phyloP scores from a whole-genome alignment of 2,888 invertebrate genomes.

The Heliconius erato region DNA sequence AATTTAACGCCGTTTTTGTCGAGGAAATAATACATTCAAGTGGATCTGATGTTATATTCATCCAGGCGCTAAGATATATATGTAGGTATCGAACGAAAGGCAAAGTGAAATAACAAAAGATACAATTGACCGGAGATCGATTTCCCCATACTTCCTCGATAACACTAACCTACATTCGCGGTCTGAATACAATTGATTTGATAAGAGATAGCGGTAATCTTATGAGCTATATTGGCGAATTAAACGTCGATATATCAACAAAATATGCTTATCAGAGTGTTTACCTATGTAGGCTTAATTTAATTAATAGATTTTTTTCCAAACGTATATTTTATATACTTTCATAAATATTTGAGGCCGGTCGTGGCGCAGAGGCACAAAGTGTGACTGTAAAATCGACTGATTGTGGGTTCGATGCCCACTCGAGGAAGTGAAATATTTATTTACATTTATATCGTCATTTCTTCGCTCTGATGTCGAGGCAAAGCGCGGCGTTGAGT shows the following conservation, averaged over 20 bases:
- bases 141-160: conserved; percentile 19
- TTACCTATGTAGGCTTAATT: background rate
- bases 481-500: background rate
- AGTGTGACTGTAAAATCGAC: background rate
- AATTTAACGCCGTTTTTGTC: too few species aligned
- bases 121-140: background rate
- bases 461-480: background rate
- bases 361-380: background rate
- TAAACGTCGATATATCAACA: background rate
- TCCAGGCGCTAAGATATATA: background rate
- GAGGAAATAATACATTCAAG: too few species aligned
- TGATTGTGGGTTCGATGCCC: background rate
- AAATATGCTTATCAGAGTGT: background rate
- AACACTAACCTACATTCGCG: conserved; percentile 29
- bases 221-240: background rate
- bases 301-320: background rate
- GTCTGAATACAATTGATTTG: conserved; percentile 23
- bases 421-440: background rate
- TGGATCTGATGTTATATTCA: background rate
- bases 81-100: background rate
- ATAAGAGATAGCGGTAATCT: conserved; percentile 24
- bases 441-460: background rate
- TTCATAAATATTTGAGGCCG: background rate
- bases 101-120: conserved; percentile 6
- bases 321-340: too few species aligned